phyloP scores from a whole-genome alignment of 2,888 invertebrate species.

The Dasypogon diadema region DNA sequence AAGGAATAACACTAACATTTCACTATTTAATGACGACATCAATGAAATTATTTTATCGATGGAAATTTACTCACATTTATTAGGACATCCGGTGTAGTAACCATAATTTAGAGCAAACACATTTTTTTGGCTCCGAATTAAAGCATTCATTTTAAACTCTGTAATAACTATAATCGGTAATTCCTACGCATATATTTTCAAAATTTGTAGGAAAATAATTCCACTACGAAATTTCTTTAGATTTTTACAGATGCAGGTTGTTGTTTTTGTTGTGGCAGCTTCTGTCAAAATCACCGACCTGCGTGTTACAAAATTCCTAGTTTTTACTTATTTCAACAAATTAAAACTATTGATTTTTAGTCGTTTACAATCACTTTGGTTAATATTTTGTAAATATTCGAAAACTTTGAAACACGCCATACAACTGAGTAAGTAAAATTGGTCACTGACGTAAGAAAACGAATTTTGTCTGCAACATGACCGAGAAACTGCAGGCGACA shows the following conservation, averaged over 20 bases:
- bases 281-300: slow-evolving; percentile 31
- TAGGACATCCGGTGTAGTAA: slow-evolving; percentile 28
- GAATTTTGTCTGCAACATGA: slow-evolving; percentile 12
- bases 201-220: background rate
- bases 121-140: slow-evolving; percentile 51
- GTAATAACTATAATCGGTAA: background rate
- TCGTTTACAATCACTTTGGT: background rate
- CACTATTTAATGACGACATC: background rate
- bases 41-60: background rate
- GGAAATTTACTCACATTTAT: slow-evolving; percentile 49
- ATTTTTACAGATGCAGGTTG: background rate
- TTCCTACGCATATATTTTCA: background rate
- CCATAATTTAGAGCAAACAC: slow-evolving; percentile 37
- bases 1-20: background rate
- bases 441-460: slow-evolving; percentile 37
- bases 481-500: background rate
- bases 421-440: background rate
- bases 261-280: slow-evolving; percentile 36
- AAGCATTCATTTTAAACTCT: slow-evolving; percentile 47
- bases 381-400: background rate
- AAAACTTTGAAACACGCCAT: background rate
- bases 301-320: no score
- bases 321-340: no score
- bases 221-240: slow-evolving; percentile 1
- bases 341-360: background rate